These are phyloP conservation scores for Diarsia dahlii DNA, from an alignment of 2,888 invertebrate genomes.

Conservation along the genomic window DNA sequence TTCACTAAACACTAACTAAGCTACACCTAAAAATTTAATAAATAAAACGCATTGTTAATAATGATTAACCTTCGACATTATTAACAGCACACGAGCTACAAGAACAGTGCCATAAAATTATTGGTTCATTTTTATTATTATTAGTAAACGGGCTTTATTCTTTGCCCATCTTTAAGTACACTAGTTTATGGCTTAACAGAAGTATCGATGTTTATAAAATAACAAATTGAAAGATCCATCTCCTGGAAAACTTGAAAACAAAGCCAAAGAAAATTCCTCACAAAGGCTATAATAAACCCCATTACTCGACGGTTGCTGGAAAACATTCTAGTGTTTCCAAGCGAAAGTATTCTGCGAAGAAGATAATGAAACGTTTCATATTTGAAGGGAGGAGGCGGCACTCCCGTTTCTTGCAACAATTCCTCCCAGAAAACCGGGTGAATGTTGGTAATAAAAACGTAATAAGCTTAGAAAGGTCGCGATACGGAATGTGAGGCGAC, in stretches of 20 bases:
- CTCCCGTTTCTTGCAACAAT: constrained; percentile 46
- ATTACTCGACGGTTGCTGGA: neutral
- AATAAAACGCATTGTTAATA: neutral
- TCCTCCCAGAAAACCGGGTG: constrained; percentile 25
- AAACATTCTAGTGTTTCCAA: constrained; percentile 29
- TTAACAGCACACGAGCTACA: neutral
- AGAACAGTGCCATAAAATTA: neutral
- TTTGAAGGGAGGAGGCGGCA: constrained; percentile 21
- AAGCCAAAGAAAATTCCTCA: constrained; percentile 3
- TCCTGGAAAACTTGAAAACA: neutral
- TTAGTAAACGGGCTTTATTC: neutral
- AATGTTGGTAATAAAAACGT: constrained; percentile 59
- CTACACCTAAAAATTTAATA: neutral
- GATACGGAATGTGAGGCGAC: constrained; percentile 3
- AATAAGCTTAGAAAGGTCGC: constrained; percentile 54
- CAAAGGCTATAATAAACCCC: constrained; percentile 7
- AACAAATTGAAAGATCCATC: neutral
- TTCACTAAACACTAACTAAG: neutral
- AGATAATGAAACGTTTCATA: constrained; percentile 57
- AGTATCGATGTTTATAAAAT: neutral
- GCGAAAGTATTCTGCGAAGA: constrained; percentile 42
- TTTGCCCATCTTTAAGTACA: neutral
- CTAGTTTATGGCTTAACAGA: neutral
- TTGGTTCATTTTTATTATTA: neutral
- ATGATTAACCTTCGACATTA: neutral